phyloP scores from a whole-genome alignment of 2,113 vertebrate species.

The Plestiodon gilberti region DNA sequence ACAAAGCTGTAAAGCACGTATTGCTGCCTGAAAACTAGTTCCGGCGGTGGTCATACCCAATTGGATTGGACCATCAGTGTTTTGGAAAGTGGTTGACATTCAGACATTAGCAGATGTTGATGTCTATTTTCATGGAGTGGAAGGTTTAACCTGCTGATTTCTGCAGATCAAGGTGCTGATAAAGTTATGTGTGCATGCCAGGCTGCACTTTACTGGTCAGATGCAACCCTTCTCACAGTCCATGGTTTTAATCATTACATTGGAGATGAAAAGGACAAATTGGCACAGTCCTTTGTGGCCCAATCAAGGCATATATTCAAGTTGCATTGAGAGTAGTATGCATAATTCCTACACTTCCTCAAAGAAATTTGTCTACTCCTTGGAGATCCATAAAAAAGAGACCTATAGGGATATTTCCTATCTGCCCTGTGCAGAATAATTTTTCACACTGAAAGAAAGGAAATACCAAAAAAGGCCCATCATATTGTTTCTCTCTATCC shows the following conservation, averaged over 20 bases:
- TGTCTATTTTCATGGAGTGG: not conserved
- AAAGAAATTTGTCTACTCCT: not conserved
- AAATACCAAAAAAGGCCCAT: not conserved
- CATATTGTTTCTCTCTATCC: not conserved
- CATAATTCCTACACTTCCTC: not conserved
- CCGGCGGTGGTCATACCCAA: too few species aligned
- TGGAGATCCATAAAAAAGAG: not conserved
- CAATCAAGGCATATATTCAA: not conserved
- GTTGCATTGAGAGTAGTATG: not conserved
- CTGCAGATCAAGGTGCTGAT: too few species aligned
- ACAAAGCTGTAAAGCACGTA: too few species aligned
- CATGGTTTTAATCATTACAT: not conserved
- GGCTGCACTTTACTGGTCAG: not conserved
- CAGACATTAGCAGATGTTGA: not conserved
- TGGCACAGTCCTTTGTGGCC: not conserved
- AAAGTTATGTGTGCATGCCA: not conserved
- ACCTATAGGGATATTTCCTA: not conserved
- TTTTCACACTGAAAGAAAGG: not conserved
- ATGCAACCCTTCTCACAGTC: not conserved
- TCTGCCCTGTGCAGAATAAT: not conserved
- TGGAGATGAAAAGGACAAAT: too few species aligned
- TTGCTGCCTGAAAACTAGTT: too few species aligned
- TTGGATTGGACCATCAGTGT: too few species aligned
- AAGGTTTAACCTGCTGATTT: not conserved
- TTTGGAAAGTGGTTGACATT: not conserved